Evolutionary conservation across 2,888 invertebrate species (phyloP).

Genomic region (Pristionchus maxplancki): DNA sequence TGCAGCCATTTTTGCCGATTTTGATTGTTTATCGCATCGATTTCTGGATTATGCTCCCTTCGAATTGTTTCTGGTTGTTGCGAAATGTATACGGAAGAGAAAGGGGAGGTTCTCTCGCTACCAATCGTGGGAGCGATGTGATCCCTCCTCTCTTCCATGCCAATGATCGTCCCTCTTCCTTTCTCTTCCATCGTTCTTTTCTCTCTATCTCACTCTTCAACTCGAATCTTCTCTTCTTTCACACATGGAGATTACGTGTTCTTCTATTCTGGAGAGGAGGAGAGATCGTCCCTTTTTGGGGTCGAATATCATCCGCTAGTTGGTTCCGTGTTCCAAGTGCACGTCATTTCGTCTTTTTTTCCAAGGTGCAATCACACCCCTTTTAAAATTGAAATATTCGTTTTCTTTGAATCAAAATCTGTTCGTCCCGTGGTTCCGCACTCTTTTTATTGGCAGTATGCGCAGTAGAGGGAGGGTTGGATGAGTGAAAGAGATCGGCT

Average conservation of each 20-base stretch:
- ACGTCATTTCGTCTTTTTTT: neutral
- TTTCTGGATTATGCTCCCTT: neutral
- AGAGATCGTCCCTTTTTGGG: slow-evolving; percentile 7
- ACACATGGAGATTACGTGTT: slow-evolving; percentile 41
- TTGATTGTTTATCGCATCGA: neutral
- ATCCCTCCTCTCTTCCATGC: slow-evolving; percentile 13
- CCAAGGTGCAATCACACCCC: neutral
- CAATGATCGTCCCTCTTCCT: slow-evolving; percentile 12
- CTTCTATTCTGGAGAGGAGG: neutral
- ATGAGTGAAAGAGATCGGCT: slow-evolving; percentile 30
- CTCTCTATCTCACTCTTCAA: slow-evolving; percentile 2
- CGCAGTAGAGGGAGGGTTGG: neutral
- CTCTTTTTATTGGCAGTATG: neutral
- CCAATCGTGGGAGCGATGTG: slow-evolving; percentile 27
- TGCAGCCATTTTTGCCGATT: neutral
- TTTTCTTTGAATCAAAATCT: neutral
- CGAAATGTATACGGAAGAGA: slow-evolving; percentile 16
- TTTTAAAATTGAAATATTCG: neutral
- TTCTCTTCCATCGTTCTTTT: neutral
- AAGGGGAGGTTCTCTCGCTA: neutral
- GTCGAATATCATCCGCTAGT: neutral
- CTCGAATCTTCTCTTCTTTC: slow-evolving; percentile 36
- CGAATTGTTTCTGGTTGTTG: slow-evolving; percentile 24
- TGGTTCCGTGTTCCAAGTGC: slow-evolving; percentile 21
- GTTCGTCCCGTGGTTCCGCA: neutral